Percentiles rank a stretch among this genome's conserved stretches.
Conservation (phyloP, 2,888 invertebrate species). For the Dysmachus trigonus region DNA sequence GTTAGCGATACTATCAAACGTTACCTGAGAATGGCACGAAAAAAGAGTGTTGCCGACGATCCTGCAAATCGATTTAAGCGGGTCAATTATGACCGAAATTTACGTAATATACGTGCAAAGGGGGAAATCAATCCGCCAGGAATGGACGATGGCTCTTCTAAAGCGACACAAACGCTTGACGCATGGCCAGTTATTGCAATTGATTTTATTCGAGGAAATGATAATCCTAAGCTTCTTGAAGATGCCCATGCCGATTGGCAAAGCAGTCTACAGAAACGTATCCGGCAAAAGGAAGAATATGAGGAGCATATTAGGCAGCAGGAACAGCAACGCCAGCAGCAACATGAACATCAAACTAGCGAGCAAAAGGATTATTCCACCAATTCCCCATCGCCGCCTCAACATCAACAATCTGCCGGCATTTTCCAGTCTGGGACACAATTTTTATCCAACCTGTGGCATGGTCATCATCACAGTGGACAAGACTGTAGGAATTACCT, state of each 20-base stretch:
- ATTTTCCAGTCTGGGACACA: constrained; percentile 68
- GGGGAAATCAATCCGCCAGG: constrained; percentile 78
- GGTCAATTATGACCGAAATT: constrained; percentile 86
- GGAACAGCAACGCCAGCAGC: constrained; percentile 33
- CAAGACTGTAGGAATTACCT: constrained; percentile 41
- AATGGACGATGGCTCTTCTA: constrained; percentile 79
- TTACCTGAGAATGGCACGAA: constrained; percentile 86
- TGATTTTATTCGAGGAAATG: constrained; percentile 65
- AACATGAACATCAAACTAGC: constrained; percentile 53
- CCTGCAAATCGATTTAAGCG: constrained; percentile 84
- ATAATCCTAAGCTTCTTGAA: constrained; percentile 53
- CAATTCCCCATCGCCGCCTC: constrained; percentile 59
- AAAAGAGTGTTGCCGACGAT: constrained; percentile 80
- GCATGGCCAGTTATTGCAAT: constrained; percentile 73
- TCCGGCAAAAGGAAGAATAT: constrained; percentile 55
- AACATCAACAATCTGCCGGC: constrained; percentile 60
- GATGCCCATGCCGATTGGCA: constrained; percentile 58
- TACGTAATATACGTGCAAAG: constrained; percentile 83
- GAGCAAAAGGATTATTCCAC: constrained; percentile 54
- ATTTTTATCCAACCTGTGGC: constrained; percentile 72
- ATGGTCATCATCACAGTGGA: constrained; percentile 61
- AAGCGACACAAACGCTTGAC: constrained; percentile 81
- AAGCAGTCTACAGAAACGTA: constrained; percentile 55
- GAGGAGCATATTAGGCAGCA: constrained; percentile 52
- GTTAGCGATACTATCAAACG: constrained; percentile 88